Evolutionary conservation across 2,113 vertebrate species (phyloP).

Genomic region (Crypturellus undulatus): DNA sequence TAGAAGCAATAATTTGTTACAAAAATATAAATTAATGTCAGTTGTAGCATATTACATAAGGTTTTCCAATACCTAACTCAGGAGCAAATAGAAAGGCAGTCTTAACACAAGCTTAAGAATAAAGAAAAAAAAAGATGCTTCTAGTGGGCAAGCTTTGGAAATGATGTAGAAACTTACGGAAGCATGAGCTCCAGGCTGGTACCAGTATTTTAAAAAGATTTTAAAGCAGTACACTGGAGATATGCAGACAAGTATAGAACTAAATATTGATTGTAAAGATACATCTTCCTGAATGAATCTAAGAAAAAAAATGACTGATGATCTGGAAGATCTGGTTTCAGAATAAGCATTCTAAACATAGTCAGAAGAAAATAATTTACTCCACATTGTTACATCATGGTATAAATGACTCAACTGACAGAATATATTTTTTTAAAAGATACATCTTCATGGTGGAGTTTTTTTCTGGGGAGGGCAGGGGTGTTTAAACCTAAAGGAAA

Average conservation of each 20-base stretch:
- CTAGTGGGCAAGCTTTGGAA: neutral
- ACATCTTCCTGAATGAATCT: neutral
- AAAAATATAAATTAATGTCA: neutral
- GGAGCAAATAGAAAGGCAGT: neutral
- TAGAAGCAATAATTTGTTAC: neutral
- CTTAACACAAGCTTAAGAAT: neutral
- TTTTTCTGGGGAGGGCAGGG: too few species aligned
- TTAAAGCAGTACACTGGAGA: neutral
- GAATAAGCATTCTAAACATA: neutral
- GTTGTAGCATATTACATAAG: neutral
- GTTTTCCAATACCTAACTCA: neutral
- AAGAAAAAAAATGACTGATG: neutral
- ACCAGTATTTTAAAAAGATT: neutral
- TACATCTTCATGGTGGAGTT: rapidly evolving
- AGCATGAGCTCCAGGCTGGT: neutral
- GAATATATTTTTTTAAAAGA: neutral
- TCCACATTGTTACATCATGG: neutral
- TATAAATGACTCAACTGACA: neutral
- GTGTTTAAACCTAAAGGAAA: neutral
- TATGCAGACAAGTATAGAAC: neutral
- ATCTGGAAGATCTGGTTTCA: neutral
- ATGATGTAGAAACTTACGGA: neutral
- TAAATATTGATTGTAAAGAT: neutral
- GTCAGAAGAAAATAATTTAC: neutral
- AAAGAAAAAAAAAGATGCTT: neutral